Conservation (phyloP, 2,888 invertebrate genomes). For the Tiliacea aurago region DNA sequence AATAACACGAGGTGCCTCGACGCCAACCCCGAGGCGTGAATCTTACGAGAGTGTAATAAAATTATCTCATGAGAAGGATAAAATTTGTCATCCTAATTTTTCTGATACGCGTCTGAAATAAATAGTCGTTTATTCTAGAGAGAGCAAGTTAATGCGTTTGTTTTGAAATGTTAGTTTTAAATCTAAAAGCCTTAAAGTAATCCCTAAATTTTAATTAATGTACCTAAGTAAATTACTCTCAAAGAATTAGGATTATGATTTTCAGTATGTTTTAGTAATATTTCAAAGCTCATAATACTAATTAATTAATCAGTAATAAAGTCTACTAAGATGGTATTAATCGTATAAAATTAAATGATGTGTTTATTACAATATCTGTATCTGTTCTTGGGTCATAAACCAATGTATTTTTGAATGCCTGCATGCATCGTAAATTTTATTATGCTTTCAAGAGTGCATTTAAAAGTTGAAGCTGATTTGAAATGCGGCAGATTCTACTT, state of each 20-base stretch:
- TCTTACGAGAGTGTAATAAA: slow-evolving; percentile 84
- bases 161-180: slow-evolving; percentile 12
- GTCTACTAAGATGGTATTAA: background rate
- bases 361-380: slow-evolving; percentile 46
- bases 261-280: slow-evolving; percentile 8
- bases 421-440: slow-evolving; percentile 72
- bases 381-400: slow-evolving; percentile 61
- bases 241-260: slow-evolving; percentile 20
- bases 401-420: slow-evolving; percentile 65
- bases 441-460: slow-evolving; percentile 66
- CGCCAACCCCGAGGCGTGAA: slow-evolving; percentile 79
- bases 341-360: slow-evolving; percentile 3
- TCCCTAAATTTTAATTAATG: slow-evolving; percentile 1
- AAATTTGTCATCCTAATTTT: slow-evolving; percentile 84
- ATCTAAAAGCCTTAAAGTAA: slow-evolving; percentile 8
- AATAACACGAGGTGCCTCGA: slow-evolving; percentile 81
- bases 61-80: slow-evolving; percentile 84
- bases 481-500: slow-evolving; percentile 43
- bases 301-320: slow-evolving; percentile 17
- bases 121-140: slow-evolving; percentile 44
- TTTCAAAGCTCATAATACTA: slow-evolving; percentile 1
- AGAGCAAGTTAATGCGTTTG: slow-evolving; percentile 13
- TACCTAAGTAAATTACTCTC: slow-evolving; percentile 7
- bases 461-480: slow-evolving; percentile 65
- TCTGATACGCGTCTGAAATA: slow-evolving; percentile 64